phyloP scores from a whole-genome alignment of 2,113 vertebrate genomes.

The Siphamia tubifer region DNA sequence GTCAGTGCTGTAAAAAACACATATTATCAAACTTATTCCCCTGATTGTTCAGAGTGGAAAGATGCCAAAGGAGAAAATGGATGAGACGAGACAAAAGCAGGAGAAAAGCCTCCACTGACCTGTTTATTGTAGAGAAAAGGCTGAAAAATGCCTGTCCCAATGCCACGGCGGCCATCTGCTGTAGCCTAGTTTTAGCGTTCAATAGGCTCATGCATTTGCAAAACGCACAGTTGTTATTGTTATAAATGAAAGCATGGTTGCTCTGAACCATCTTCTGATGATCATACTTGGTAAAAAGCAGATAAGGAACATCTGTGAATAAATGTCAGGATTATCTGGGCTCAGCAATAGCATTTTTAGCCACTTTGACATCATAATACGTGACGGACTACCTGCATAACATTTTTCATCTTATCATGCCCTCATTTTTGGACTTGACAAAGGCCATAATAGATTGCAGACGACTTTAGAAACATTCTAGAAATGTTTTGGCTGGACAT shows the following conservation, averaged over 20 bases:
- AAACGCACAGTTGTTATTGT: neutral
- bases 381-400: neutral
- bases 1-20: no score
- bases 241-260: neutral
- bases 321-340: neutral
- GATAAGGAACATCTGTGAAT: neutral
- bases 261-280: neutral
- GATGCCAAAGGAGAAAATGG: neutral
- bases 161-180: conserved; percentile 23
- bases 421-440: neutral
- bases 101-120: neutral
- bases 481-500: no score
- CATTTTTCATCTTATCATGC: neutral
- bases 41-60: neutral
- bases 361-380: neutral
- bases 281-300: conserved; percentile 15
- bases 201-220: neutral
- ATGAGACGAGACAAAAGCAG: neutral
- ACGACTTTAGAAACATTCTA: no score
- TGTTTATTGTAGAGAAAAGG: neutral
- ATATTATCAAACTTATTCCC: neutral
- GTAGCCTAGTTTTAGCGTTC: neutral
- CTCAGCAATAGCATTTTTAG: neutral
- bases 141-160: neutral
- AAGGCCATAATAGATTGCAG: neutral